Conservation (phyloP, 2,888 invertebrate genomes). For the Lissonota sp. region DNA sequence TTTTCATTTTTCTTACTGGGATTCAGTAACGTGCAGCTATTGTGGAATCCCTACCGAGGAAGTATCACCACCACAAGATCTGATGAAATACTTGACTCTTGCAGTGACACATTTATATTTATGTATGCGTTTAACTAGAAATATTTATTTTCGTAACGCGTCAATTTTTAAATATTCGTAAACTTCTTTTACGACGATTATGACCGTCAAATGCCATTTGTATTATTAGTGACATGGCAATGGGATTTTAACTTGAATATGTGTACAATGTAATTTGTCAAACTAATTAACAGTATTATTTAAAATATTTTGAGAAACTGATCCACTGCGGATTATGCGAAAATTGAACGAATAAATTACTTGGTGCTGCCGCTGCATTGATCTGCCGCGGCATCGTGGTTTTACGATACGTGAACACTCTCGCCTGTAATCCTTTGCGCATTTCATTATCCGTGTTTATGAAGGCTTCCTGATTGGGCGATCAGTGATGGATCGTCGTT, state of each 20-base stretch:
- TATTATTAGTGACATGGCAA: no score
- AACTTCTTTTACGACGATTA: no score
- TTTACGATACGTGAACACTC: constrained; percentile 29
- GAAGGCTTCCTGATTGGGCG: constrained; percentile 71
- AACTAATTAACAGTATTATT: no score
- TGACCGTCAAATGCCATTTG: no score
- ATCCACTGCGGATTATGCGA: constrained; percentile 1
- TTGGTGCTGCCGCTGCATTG: background rate
- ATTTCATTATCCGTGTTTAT: constrained; percentile 76
- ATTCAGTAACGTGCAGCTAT: constrained; percentile 33
- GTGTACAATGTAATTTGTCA: no score
- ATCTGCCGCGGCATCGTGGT: constrained; percentile 13
- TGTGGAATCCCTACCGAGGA: constrained; percentile 67
- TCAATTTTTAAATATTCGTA: no score
- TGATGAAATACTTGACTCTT: background rate
- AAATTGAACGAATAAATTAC: constrained; percentile 50
- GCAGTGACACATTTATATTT: background rate
- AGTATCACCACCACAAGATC: constrained; percentile 34
- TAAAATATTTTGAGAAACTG: no score
- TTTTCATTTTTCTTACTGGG: constrained; percentile 73
- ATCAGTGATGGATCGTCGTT: constrained; percentile 75
- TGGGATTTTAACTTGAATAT: no score
- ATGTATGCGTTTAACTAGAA: background rate
- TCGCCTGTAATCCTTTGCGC: constrained; percentile 64
- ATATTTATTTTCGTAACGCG: no score